Evolutionary conservation across 2,888 invertebrate genomes (phyloP), one percentile per base, ranked within the genome.

Genomic region (Imbricaverruca yamaguchii): DNA sequence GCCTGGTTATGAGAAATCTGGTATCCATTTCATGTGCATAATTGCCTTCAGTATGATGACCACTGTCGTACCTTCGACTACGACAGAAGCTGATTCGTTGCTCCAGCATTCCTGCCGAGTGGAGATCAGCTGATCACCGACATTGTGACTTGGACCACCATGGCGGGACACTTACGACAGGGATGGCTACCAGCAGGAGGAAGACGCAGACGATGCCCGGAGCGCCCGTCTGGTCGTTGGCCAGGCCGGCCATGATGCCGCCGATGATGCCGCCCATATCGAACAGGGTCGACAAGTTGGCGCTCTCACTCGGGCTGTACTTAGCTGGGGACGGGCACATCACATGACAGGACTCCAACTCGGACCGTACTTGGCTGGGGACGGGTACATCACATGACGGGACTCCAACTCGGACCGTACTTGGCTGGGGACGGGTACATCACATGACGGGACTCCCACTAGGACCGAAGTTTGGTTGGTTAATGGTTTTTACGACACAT

Each of bases 241-340:
- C 87, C 74, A 93, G 88, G 0, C 98, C 98, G 2, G 97, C 97
- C 65, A 92, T 88, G 81, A 97, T 92, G 25, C 96, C 97, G 79
- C 97, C 98, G 81, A 91, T 86, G 83, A 96, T 95, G 1, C 97
- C 98, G 80, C 98, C 98, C 81, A 94, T 92, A 87, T 96, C 95
- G 87, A 95, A 96, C 39, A 93, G 88, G 2, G 92, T 93, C 53
- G 94, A 94, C 81, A 95, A 85, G 88, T 93, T 91, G 4, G 95
- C 95, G 81, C 94, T 93, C 81, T 90, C 85, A 0, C 89, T 89
- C 0, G 94, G 91, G 80, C 77, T 57, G 55, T 74, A 74, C 53
- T 53, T 53, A 21, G 74, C 74, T 74, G 74, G n/a, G 23, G 65
- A 39, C 39, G 39, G 39, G 39, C 4, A 39, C 7, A 25, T 10